Evolutionary conservation across 92 coral and sea anemone species (phyloP), one percentile per base, ranked within the genome.

Genomic region (Paramuricea clavata): DNA sequence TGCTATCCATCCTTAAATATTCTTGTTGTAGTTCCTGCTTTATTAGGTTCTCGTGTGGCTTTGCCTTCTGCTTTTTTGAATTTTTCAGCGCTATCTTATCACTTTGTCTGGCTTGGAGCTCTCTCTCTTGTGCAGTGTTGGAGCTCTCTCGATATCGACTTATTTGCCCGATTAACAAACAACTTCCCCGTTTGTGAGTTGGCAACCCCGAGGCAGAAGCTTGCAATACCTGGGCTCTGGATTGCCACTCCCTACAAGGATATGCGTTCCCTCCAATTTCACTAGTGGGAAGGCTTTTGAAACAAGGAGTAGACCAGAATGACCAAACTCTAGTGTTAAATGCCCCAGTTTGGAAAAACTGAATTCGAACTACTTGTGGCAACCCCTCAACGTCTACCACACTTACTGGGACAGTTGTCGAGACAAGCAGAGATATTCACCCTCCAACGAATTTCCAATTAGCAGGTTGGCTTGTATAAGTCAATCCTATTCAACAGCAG

Each of bases 241-340:
- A 85, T 39, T 78, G 83, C 87, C 35, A 83, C 85, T 54, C 34
- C 41, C 57, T 90, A 42, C 78, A 59, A 49, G 92, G 92, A 35
- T 78, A 89, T 56, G 86, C 86, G 35, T 89, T 85, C 67, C 89
- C 89, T 32, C 86, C 92, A 35, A 85, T 84, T 68, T 84, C 92
- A 33, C 87, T 89, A 35, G 83, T 89, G 25, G 90, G 90, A 56
- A 25, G 89, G 30, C 76, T 86, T 75, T 78, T 89, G 33, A 78
- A 82, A 52, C 67, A 89, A 73, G 28, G 86, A 17, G 72, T 73
- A 76, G 68, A 43, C 41, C 85, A 90, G 67, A 59, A 62, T 15
- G 87, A 87, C 26, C 76, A 70, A 42, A 59, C 17, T 65, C 90
- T 86, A 12, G 93, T 90, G n/a, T 79, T 90, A 33, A 87, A 81